A percentile compares a stretch with the other conserved stretches of the same genome.
Conservation (phyloP, 2,797 vertebrate genomes). For the Lepidocolaptes lacrymiger region DNA sequence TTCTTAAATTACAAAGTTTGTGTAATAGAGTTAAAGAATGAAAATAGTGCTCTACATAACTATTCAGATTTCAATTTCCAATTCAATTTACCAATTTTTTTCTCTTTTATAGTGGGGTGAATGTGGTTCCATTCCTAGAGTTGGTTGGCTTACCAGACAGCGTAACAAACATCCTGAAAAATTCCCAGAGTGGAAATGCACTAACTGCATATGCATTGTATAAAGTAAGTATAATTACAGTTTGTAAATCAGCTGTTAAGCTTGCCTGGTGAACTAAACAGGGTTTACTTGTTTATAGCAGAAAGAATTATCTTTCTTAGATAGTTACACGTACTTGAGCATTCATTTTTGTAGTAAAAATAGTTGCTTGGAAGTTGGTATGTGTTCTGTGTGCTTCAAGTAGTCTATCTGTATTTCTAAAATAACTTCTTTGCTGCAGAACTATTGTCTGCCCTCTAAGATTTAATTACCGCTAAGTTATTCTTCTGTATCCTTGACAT, state of each 20-base stretch:
- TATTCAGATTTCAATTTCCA: not conserved
- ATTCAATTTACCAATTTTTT: constrained; percentile 8
- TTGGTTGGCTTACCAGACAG: constrained; percentile 88
- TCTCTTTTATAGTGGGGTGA: constrained; percentile 87
- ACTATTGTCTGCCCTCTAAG: not conserved
- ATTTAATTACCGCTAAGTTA: not conserved
- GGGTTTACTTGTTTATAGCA: not conserved
- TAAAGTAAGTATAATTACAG: constrained; percentile 83
- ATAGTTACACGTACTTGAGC: not conserved
- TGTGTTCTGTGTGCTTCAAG: not conserved
- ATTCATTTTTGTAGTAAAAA: constrained; percentile 2
- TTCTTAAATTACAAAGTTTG: not conserved
- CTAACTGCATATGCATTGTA: constrained; percentile 96
- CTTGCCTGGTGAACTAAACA: not conserved
- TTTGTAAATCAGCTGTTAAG: not conserved
- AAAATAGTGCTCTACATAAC: not conserved
- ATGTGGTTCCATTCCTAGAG: constrained; percentile 93
- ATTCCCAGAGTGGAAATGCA: constrained; percentile 92
- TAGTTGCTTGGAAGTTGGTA: not conserved
- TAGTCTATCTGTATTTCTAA: not conserved
- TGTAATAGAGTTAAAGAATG: not conserved
- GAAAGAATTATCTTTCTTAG: not conserved
- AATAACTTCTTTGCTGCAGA: not conserved
- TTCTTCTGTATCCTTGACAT: not conserved
- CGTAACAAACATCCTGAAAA: constrained; percentile 87